Base-by-base conservation (phyloP, 2,888 invertebrate genomes). In the Volucella bombylans region DNA sequence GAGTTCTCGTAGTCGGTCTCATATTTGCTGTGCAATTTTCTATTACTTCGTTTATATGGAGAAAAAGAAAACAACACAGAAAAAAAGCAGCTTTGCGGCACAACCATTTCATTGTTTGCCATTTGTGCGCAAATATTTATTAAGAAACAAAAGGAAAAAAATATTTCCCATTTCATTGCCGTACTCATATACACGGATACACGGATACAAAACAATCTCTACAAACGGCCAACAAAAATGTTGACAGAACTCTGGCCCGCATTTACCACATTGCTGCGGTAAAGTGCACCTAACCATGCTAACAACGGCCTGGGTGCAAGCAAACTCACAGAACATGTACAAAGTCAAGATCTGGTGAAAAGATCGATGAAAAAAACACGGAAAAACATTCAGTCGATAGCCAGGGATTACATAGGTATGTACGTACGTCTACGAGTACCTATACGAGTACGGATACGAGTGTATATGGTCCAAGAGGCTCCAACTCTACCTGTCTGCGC, bases 401-500 rank as follows among this genome's bases (percentile, higher is more conserved):
- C 67, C 59, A 8, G 38, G 50, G 50, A 18, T 50, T 11, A 43
- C n/a, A 55, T 12, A 23, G 31, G 52, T 72, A 6, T 31, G 31
- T 31, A 31, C 31, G 31, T 31, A 6, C 6, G 31, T 31, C 4
- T 31, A 31, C 31, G 4, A 31, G 31, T 31, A 31, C 31, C 0
- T 65, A 23, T 23, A 23, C 18, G 18, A 23, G 18, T 23, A 23
- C 2, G 18, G 18, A 18, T 18, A 18, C 18, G 2, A 18, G 2
- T 23, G 52, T 71, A 55, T 78, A 69, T 69, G 52, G 41, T 49
- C 57, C 55, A 54, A 54, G 65, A 38, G 65, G 67, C 76, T 64
- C 71, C 81, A 85, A 76, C 81, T 85, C 71, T 85, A 85, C 85
- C 85, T 85, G 85, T 85, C 76, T 72, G 62, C 85, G 81, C 81